Base-by-base conservation (phyloP, 2,888 invertebrate species). In the Drosophila meridiana region DNA sequence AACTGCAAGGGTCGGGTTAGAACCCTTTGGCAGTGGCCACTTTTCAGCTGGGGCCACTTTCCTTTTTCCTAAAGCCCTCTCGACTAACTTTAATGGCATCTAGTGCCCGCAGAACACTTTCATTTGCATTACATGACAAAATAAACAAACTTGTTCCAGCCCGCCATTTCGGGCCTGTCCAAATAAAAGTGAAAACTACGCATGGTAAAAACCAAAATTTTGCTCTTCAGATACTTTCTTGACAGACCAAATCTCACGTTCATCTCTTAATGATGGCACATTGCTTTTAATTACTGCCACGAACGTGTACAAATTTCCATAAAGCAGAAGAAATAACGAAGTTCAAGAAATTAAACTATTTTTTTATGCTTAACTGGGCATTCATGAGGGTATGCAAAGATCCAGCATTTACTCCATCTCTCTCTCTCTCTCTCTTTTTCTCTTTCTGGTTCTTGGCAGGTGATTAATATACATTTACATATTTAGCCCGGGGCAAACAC, bases 191-290 rank as follows among this genome's bases (percentile, higher is more conserved):
- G 86, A 86, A 86, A 86, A 82, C 80, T 73, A 70, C 56, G 47
- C 43, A 57, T 34, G 20, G 53, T 36, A 30, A 65, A 43, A 62
- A 47, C 45, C n/a, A 26, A 8, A 56, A 47, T 64, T 68, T 70
- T 69, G 65, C 58, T 30, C 56, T 50, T 13, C 30, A 68, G 69
- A 57, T 58, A 70, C 86, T 82, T 77, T 77, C 67, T 75, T 69
- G 56, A 38, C 62, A 28, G 56, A 42, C 53, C 70, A 80, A 87
- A 86, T 86, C 86, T 86, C 89, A 89, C 89, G 89, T 87, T 75
- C 87, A 89, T 84, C 86, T 89, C 75, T 84, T 89, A 86, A 86
- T 86, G 89, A 82, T 87, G 81, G 70, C 68, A 62, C 84, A 80
- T 79, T 69, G 59, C 62, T 78, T 88, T 88, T 88, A 87, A 83